Base-by-base conservation (phyloP, 2,888 invertebrate genomes). In the Nomada ruficornis region DNA sequence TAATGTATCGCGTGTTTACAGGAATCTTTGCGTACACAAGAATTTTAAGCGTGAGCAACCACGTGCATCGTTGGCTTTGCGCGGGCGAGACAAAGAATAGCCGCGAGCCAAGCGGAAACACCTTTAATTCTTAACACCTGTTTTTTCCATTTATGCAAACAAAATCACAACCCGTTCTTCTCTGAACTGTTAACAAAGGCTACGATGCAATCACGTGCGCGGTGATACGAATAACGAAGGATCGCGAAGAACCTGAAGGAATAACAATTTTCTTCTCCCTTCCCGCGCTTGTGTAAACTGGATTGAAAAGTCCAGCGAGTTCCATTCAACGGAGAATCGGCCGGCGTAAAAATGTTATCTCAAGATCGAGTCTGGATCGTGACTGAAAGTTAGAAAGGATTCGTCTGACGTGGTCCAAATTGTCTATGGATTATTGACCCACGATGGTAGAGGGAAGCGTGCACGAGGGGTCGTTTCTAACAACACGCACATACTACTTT, bases 1-100 rank as follows among this genome's bases (percentile, higher is more conserved):
- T 75, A 65, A 74, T 77, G 65, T 64, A 52, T 52, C 65, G 50
- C 76, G 73, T 52, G 76, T 42, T 63, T 63, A 36, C 72, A 50
- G 47, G 47, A 57, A 76, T 63, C 47, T 29, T 63, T 23, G 72
- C 36, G 73, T 26, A 36, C 44, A 63, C 55, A 55, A 64, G 55
- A 72, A 77, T 55, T 63, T 77, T 29, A 42, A 50, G 23, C 36
- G 74, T 5, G 29, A 42, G 26, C 2, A 18, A 18, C 23, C 55
- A 57, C 69, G 74, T 42, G 70, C 52, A 52, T 62, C 36, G 23
- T 20, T 44, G 60, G 59, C 47, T 52, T 52, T 62, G 29, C 65
- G 20, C 57, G 47, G n/a, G 50, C 47, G 18, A 29, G 55, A 29
- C 18, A 26, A 47, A 67, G 62, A 60, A 55, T 23, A 62, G 36